Base-by-base conservation (phyloP, 2,888 invertebrate species). In the Clanis bilineata region DNA sequence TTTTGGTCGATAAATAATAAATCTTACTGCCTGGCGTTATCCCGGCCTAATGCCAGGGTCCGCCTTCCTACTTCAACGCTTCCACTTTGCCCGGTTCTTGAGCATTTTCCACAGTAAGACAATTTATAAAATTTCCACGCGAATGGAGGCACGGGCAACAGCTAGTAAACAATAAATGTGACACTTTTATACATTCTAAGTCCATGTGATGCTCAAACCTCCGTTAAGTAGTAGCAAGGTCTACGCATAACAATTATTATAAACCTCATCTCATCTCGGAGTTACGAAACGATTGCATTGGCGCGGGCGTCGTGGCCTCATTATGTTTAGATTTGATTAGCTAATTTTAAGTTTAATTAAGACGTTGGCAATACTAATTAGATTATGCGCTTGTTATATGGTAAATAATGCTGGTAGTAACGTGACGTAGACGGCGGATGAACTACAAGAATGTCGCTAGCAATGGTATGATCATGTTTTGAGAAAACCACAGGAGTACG, bases 171-270 rank as follows among this genome's bases (percentile, higher is more conserved):
- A 15, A 2, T 23, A 22, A 23, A 23, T 10, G 4, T 18, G 51
- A 1, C 58, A 39, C 38, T 25, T 56, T 25, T 21, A 12, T 56
- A 22, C 5, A 5, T 3, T 58, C 1, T 62, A 69, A 15, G 66
- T 74, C 74, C 39, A 1, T n/a, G 72, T 36, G 59, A 72, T 85
- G 84, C 54, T 77, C 83, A 83, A 56, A 54, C 57, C 62, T 60
- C 74, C 85, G 85, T 85, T 77, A 86, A 86, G 79, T 83, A 77
- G 85, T 72, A 73, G 71, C 85, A 85, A 86, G 85, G 85, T 83
- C 85, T 77, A 74, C 76, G 77, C 77, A 81, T 64, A 66, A 68
- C 66, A 75, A 72, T 69, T 70, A 71, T 71, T 77, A 68, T 67
- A 73, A 72, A 70, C 70, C 72, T 85, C 84, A 86, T 86, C 85